Base-by-base conservation (phyloP, 23 tunicate species). In the Aplidium turbinatum region DNA sequence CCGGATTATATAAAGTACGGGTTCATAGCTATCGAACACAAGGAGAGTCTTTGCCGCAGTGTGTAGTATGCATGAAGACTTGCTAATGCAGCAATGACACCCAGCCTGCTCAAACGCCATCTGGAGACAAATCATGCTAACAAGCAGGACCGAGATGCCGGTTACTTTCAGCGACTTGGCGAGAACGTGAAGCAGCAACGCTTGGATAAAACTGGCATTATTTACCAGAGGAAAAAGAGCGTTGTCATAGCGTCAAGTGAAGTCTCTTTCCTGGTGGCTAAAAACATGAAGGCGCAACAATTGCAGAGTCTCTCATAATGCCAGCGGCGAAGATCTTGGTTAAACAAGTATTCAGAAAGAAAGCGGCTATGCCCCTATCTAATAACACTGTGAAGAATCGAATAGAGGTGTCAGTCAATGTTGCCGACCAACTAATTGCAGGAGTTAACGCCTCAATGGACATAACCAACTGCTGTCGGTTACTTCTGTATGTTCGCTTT, bases 71-170 rank as follows among this genome's bases (percentile, higher is more conserved):
- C n/a, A n/a, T n/a, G n/a, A n/a, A n/a, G n/a, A n/a, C n/a, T n/a
- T n/a, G n/a, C n/a, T n/a, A n/a, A n/a, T n/a, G 34, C 74, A 50
- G 75, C 83, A 29, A 39, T 78, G 75, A 78, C 66, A 66, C 75
- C 83, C 50, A 78, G 75, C 33, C 51, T 65, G 62, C 51, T 78
- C 3, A 65, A 66, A 53, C 83, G 78, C 70, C 85, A 69, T 61
- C 79, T 82, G 60, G 80, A 72, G 42, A 30, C 85, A 57, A 80
- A 80, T 80, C 78, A 80, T 70, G 38, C 78, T 38, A 68, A 78
- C 33, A 78, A 78, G 68, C 70, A 29, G 78, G 38, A 70, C 35
- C 80, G 73, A 60, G 80, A 66, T 52, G 26, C 63, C 56, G 47
- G 73, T 47, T 47, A 47, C 34, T 78, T 78, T 46, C 30, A 63